These are phyloP conservation scores for Taphrorychus bicolor DNA, from an alignment of 2,888 invertebrate genomes.

Conservation along the genomic window DNA sequence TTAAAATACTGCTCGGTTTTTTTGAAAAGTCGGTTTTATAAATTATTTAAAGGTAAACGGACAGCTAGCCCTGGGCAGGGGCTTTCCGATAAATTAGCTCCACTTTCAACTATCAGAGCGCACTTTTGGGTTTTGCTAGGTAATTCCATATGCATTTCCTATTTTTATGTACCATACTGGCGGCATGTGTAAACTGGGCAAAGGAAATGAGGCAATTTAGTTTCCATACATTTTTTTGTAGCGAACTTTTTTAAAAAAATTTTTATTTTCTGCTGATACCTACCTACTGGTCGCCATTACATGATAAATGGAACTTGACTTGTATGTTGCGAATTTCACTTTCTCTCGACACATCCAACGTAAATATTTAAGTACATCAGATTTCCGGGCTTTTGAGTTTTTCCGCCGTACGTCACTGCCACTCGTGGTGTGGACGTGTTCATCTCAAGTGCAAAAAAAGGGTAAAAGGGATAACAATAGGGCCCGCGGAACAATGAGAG, in stretches of 20 bases:
- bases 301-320: too few species aligned
- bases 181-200: not conserved
- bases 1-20: not conserved
- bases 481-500: constrained; percentile 47
- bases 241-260: too few species aligned
- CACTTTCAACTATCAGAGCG: not conserved
- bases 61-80: not conserved
- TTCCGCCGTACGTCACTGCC: constrained; percentile 35
- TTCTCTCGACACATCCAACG: too few species aligned
- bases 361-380: constrained; percentile 28
- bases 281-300: too few species aligned
- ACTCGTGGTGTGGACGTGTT: constrained; percentile 45
- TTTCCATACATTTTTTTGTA: too few species aligned
- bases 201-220: not conserved
- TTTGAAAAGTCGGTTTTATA: not conserved
- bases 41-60: not conserved
- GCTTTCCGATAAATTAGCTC: not conserved
- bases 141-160: not conserved
- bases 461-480: constrained; percentile 51
- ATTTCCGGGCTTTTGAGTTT: constrained; percentile 23
- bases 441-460: constrained; percentile 51
- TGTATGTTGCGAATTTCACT: too few species aligned
- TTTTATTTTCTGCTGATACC: too few species aligned
- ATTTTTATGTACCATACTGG: not conserved
- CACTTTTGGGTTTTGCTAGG: not conserved